These are phyloP conservation scores for Oxytorus armatus DNA, from an alignment of 2,888 invertebrate genomes.

Conservation along the genomic window DNA sequence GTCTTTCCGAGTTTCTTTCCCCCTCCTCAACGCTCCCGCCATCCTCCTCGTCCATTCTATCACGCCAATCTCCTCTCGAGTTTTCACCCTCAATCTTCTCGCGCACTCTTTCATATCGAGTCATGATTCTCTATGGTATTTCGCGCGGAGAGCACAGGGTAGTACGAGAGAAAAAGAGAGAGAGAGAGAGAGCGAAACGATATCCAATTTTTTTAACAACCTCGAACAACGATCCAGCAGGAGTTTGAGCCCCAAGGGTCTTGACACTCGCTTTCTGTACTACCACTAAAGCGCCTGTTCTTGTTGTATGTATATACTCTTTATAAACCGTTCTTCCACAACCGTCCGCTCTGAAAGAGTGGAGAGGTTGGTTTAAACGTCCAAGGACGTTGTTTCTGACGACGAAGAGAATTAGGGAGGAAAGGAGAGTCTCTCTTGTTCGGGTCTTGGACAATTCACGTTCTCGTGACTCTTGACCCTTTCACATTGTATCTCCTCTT, in stretches of 20 bases:
- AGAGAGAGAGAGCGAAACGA: constrained; percentile 31
- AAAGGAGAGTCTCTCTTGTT: neutral
- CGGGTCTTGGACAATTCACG: too few relatives aligned
- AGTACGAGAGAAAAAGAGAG: neutral
- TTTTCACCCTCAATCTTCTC: neutral
- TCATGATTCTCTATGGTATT: constrained; percentile 62
- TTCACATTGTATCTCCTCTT: too few relatives aligned
- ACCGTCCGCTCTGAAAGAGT: neutral
- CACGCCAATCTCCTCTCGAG: constrained; percentile 41
- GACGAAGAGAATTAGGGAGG: constrained; percentile 32
- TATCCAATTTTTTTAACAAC: constrained; percentile 64
- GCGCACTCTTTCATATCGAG: constrained; percentile 63
- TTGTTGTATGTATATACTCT: too few relatives aligned
- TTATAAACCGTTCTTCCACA: neutral
- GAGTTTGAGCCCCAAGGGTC: constrained; percentile 52
- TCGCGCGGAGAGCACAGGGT: neutral
- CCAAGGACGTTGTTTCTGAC: constrained; percentile 44
- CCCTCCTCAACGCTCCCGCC: neutral
- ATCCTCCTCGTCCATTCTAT: constrained; percentile 11
- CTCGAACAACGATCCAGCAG: constrained; percentile 47
- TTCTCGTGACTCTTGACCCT: too few relatives aligned
- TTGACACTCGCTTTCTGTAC: constrained; percentile 31
- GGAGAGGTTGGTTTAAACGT: constrained; percentile 36
- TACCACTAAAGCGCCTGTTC: neutral
- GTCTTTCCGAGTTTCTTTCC: constrained; percentile 4